These are phyloP conservation scores for Leuciscus idus DNA, from an alignment of 2,113 vertebrate genomes.

Conservation along the genomic window DNA sequence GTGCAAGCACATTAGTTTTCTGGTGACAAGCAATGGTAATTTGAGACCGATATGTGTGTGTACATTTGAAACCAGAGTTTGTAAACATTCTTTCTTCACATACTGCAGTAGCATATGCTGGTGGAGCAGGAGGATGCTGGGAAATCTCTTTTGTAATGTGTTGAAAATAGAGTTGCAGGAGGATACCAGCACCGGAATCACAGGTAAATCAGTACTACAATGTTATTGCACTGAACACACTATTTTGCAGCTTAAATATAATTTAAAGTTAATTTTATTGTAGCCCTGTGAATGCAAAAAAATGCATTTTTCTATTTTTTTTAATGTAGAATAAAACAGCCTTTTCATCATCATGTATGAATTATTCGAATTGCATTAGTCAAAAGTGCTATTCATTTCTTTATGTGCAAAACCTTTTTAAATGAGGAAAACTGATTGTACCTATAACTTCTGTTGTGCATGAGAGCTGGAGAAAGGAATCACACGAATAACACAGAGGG, in stretches of 20 bases:
- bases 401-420: background rate
- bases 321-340: background rate
- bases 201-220: background rate
- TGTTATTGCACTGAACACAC: background rate
- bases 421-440: background rate
- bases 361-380: background rate
- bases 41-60: conserved; percentile 61
- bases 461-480: conserved; percentile 10
- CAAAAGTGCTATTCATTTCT: background rate
- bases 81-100: conserved; percentile 73
- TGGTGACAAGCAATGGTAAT: conserved; percentile 73
- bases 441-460: conserved; percentile 1
- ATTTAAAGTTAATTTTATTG: too few species aligned
- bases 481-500: background rate
- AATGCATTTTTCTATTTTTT: background rate
- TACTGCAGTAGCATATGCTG: conserved; percentile 44
- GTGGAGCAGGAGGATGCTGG: conserved; percentile 38
- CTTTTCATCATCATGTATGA: background rate
- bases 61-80: conserved; percentile 68
- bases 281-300: too few species aligned
- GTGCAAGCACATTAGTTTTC: conserved; percentile 72
- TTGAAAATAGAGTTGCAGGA: background rate
- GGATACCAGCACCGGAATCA: conserved; percentile 44
- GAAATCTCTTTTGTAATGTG: conserved; percentile 37
- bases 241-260: background rate